These are phyloP conservation scores for Cepphus grylle DNA, from an alignment of 2,113 vertebrate genomes.

Conservation along the genomic window DNA sequence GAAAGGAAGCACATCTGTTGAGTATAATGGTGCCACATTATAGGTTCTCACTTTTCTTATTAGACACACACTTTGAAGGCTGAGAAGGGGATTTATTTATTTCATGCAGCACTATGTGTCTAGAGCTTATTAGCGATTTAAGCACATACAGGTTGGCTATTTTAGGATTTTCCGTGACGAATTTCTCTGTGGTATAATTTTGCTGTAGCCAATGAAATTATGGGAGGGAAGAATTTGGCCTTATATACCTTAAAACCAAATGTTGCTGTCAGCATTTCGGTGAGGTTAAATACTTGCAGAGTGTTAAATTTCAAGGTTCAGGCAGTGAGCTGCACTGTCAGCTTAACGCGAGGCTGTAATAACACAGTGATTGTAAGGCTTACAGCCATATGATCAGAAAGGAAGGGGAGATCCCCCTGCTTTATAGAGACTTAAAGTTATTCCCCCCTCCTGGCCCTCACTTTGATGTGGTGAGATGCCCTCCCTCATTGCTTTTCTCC, in stretches of 20 bases:
- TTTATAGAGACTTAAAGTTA: neutral
- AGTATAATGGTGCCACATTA: neutral
- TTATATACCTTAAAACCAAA: conserved; percentile 14
- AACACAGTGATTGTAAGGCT: neutral
- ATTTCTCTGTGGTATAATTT: neutral
- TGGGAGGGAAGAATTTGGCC: neutral
- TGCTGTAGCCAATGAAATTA: neutral
- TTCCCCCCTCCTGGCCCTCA: neutral
- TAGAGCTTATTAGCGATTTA: conserved; percentile 1
- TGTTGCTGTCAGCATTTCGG: conserved; percentile 21
- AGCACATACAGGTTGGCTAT: neutral
- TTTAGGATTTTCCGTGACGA: neutral
- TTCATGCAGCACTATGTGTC: neutral
- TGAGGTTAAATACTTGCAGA: neutral
- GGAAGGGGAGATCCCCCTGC: neutral
- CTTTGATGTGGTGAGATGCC: neutral
- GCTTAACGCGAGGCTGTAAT: neutral
- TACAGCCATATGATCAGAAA: neutral
- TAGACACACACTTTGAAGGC: neutral
- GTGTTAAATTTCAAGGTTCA: conserved; percentile 6
- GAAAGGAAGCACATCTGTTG: neutral
- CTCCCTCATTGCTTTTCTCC: neutral
- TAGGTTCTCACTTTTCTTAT: neutral
- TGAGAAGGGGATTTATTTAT: conserved; percentile 36
- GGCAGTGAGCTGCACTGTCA: neutral